Conservation (phyloP, 2,888 invertebrate genomes). For the Chrysolina americana region DNA sequence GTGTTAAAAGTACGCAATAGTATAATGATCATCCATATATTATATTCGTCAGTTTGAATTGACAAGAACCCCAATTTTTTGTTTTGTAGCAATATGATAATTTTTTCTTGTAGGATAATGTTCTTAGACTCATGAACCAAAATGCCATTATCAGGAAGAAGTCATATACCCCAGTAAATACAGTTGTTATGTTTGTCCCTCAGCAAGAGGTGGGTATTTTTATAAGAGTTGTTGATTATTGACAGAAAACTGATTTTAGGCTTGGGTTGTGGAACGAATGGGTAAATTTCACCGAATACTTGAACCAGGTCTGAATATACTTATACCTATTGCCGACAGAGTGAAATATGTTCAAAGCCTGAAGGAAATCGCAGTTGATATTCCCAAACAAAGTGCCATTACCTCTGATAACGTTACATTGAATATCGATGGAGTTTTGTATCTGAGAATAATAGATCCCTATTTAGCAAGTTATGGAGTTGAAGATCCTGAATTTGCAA, state of each 20-base stretch:
- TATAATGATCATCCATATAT: background rate
- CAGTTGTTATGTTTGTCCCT: constrained; percentile 96
- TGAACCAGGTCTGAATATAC: constrained; percentile 94
- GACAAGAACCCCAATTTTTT: too few species aligned
- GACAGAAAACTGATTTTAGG: constrained; percentile 72
- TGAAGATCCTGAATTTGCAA: constrained; percentile 99
- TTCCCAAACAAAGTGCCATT: constrained; percentile 98
- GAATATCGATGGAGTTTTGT: constrained; percentile 97
- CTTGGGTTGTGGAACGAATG: constrained; percentile 98
- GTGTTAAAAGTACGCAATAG: constrained; percentile 28
- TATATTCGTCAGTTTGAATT: too few species aligned
- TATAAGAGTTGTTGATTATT: background rate
- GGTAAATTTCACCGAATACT: constrained; percentile 95
- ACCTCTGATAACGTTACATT: constrained; percentile 98
- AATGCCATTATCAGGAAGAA: constrained; percentile 53
- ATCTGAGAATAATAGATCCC: constrained; percentile 93
- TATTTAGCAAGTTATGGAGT: constrained; percentile 97
- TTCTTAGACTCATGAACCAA: constrained; percentile 39
- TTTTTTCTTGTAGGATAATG: constrained; percentile 40
- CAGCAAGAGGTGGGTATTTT: constrained; percentile 89
- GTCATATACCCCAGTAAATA: constrained; percentile 85
- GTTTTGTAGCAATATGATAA: background rate
- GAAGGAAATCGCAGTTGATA: constrained; percentile 99
- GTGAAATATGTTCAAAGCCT: constrained; percentile 98
- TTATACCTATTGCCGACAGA: constrained; percentile 92